phyloP scores from a whole-genome alignment of 92 coral and sea anemone species.

The Porites evermanni region DNA sequence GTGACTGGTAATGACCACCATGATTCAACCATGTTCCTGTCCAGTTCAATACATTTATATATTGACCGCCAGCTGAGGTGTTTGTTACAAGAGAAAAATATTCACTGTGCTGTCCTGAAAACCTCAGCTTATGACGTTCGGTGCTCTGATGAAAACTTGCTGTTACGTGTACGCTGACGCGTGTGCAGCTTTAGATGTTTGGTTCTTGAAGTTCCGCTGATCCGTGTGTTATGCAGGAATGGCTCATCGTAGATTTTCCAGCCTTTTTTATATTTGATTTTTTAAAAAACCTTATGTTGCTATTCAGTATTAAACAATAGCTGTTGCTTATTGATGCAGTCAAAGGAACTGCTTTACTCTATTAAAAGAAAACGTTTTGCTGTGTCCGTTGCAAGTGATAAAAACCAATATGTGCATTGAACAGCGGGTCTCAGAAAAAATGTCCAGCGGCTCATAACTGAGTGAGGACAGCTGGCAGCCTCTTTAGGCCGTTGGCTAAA shows the following conservation, averaged over 20 bases:
- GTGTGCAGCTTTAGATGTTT: conserved; percentile 44
- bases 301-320: neutral
- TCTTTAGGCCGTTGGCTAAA: too few species aligned
- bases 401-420: neutral
- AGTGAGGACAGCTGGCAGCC: too few species aligned
- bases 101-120: conserved; percentile 38
- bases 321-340: conserved; percentile 11
- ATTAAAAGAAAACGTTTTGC: conserved; percentile 46
- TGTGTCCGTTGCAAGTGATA: conserved; percentile 45
- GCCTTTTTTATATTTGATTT: neutral
- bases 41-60: neutral
- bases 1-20: conserved; percentile 42
- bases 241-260: conserved; percentile 11
- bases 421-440: neutral
- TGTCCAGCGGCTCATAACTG: too few species aligned
- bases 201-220: conserved; percentile 31
- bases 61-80: conserved; percentile 32
- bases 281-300: neutral
- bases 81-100: conserved; percentile 33
- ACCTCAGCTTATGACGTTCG: conserved; percentile 23
- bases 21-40: conserved; percentile 47
- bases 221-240: conserved; percentile 27
- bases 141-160: conserved; percentile 12
- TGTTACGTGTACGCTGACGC: conserved; percentile 12
- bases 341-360: neutral